These are phyloP conservation scores for Momotus momota DNA, from an alignment of 2,797 vertebrate genomes.

Conservation along the genomic window DNA sequence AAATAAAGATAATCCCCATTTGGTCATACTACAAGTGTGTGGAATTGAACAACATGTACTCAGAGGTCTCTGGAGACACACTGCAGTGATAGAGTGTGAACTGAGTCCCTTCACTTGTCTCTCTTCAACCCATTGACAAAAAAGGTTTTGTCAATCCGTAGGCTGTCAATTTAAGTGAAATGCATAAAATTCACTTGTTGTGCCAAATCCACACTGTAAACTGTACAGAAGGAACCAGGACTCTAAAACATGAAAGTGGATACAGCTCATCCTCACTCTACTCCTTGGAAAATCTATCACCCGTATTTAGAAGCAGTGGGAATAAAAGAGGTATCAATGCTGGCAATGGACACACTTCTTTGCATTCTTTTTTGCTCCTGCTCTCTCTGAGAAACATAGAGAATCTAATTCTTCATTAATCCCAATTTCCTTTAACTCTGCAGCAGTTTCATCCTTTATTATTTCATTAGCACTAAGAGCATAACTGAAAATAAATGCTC, in stretches of 20 bases:
- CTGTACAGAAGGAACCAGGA: neutral
- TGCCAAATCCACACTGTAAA: neutral
- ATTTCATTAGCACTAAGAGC: constrained; percentile 22
- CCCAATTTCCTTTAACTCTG: neutral
- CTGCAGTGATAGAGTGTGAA: neutral
- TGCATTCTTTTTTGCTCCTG: neutral
- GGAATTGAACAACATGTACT: neutral
- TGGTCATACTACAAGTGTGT: neutral
- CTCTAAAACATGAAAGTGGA: neutral
- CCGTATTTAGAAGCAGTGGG: neutral
- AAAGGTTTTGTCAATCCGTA: neutral
- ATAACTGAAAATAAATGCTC: constrained; percentile 37
- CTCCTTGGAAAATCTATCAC: neutral
- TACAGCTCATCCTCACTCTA: neutral
- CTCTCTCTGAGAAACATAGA: neutral
- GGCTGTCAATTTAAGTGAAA: neutral
- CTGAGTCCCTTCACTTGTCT: neutral
- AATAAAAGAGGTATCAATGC: neutral
- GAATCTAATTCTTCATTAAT: constrained; percentile 29
- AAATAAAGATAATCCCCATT: neutral
- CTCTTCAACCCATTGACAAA: neutral
- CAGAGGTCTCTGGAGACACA: neutral
- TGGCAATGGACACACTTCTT: neutral
- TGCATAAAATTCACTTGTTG: neutral
- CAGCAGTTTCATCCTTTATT: neutral